Base-by-base conservation (phyloP, 2,797 vertebrate species). In the Rhinatrema bivittatum region DNA sequence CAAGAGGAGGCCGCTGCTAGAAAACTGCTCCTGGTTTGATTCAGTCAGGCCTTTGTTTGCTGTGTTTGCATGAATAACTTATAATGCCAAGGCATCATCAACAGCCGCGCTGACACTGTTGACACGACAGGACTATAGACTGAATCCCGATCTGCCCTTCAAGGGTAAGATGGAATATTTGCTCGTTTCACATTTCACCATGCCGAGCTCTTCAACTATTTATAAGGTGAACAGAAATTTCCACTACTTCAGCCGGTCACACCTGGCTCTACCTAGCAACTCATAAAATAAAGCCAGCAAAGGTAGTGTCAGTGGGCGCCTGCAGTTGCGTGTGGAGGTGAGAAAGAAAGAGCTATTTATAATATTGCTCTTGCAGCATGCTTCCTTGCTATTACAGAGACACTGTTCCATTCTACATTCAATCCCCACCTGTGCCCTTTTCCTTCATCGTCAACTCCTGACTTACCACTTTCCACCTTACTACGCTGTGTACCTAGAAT, bases 211-310 rank as follows among this genome's bases (percentile, higher is more conserved):
- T 62, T 97, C 76, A 89, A 96, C 87, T 91, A 96, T 94, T 95
- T 87, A 94, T 96, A 87, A 93, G 79, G 57, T 87, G 87, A 90
- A 85, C 67, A 72, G 66, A 68, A 87, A 89, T 89, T 94, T 94
- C 91, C 91, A 95, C 86, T 88, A 78, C 82, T 79, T 83, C 82
- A 82, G 52, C 61, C 57, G 76, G n/a, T 73, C 65, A 69, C 62
- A 69, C 75, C 72, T 70, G 54, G 69, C 71, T 66, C 66, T 81
- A 79, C 77, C 76, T 62, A 88, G 80, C 78, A 91, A 72, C 57
- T 59, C 60, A 57, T 67, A 54, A 23, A 63, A 65, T 36, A 39
- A 38, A 65, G 53, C 42, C 35, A 26, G 45, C 31, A 21, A 45
- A 57, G 30, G 48, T 47, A 53, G 32, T 44, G n/a, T 33, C 19